A percentile compares a stretch with the other conserved stretches of the same genome.
These are phyloP conservation scores for Penaeus japonicus DNA, from an alignment of 1,140 invertebrate species.

Conservation along the genomic window DNA sequence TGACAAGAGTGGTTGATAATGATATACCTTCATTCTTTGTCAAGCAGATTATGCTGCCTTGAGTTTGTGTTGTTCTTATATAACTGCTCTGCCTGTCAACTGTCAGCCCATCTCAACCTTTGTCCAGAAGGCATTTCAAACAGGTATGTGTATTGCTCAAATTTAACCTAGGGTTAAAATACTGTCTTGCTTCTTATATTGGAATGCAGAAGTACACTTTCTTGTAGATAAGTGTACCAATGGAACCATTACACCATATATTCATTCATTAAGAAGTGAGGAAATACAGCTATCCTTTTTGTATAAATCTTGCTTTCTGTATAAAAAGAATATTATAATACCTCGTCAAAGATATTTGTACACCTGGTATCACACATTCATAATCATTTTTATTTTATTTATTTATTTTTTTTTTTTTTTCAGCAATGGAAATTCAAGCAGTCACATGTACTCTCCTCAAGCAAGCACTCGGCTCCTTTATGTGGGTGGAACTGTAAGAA, in stretches of 20 bases:
- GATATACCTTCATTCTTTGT: background rate
- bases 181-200: no score
- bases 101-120: slow-evolving; percentile 34
- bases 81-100: slow-evolving; percentile 42
- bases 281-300: no score
- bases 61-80: slow-evolving; percentile 26
- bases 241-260: no score
- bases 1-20: background rate
- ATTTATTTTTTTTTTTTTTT: background rate
- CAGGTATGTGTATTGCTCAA: background rate
- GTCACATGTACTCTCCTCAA: slow-evolving; percentile 43
- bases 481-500: slow-evolving; percentile 38
- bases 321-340: no score
- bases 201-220: no score
- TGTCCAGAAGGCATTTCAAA: slow-evolving; percentile 15
- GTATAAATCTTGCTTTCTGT: no score
- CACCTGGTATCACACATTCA: no score
- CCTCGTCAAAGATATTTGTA: no score
- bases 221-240: no score
- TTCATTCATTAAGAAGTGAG: no score
- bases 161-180: background rate
- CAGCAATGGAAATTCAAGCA: slow-evolving; percentile 26
- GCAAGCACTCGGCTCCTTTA: slow-evolving; percentile 35
- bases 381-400: no score
- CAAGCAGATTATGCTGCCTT: slow-evolving; percentile 31